Base-by-base conservation (phyloP, 2,113 vertebrate genomes). In the Labrus mixtus region DNA sequence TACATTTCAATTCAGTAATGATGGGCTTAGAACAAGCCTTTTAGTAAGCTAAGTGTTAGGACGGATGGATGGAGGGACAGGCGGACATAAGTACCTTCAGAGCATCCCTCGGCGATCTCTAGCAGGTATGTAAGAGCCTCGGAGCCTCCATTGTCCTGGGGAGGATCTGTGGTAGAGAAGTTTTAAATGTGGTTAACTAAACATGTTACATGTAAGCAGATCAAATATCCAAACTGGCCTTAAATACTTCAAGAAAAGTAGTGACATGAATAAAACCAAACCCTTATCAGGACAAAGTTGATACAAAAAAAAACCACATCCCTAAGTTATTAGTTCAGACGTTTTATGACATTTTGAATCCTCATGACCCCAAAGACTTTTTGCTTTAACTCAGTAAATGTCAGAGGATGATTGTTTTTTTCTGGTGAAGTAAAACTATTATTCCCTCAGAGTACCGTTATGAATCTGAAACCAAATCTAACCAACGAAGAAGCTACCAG, bases 121-220 rank as follows among this genome's bases (percentile, higher is more conserved):
- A 99, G 89, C 61, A 99, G 90, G 68, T 99, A 99, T 15, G 96
- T 97, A 0, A 99, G 93, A 81, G 96, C 97, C 88, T 97, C 96
- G 1, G 97, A 97, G 78, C 98, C 98, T 6, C 98, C 98, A 9
- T 96, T 96, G 89, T 99, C 98, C 82, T 96, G 94, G 1, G 98
- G 98, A 80, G 96, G 96, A 89, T 98, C 98, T 99, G 89, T 19
- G 53, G 91, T 33, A 73, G 74, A 67, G 10, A 36, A 73, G 33
- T n/a, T 70, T 79, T 78, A 50, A 20, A 11, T 33, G 29, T 33
- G 4, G 29, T 33, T 33, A 33, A 45, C 15, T 12, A 16, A 15
- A 25, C 1, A 1, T n/a, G 0, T 54, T 17, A 10, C 22, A 9
- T 48, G 46, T 17, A 29, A 59, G 15, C 19, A 58, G 16, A 3